Evolutionary conservation across 1,140 invertebrate genomes (phyloP).

Genomic region (Zaprionus ghesquierei): DNA sequence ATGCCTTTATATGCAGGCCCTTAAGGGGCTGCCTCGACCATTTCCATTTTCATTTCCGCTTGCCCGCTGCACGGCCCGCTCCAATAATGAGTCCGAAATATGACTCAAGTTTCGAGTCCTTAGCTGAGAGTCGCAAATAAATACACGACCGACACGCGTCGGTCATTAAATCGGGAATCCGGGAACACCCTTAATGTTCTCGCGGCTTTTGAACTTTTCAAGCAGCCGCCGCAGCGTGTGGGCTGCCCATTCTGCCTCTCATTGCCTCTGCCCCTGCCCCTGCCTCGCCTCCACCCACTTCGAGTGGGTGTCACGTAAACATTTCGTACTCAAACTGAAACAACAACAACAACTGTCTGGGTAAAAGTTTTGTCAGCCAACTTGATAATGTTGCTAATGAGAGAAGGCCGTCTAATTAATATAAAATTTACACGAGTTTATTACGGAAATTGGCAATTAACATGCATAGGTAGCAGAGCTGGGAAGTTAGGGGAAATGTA

Average conservation of each 20-base stretch:
- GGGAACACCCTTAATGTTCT: conserved; percentile 26
- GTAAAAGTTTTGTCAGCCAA: conserved; percentile 20
- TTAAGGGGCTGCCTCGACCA: conserved; percentile 12
- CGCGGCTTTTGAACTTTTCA: conserved; percentile 62
- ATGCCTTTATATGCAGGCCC: conserved; percentile 54
- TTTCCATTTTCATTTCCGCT: too few relatives aligned
- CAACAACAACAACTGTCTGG: conserved; percentile 6
- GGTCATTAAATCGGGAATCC: conserved; percentile 63
- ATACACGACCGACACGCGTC: conserved; percentile 60
- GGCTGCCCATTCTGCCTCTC: neutral
- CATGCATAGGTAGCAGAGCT: neutral
- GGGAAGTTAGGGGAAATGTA: neutral
- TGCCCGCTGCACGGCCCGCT: neutral
- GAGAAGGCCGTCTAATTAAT: conserved; percentile 47
- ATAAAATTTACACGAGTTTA: conserved; percentile 38
- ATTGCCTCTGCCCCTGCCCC: too few relatives aligned
- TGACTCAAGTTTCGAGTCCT: conserved; percentile 35
- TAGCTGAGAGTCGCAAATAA: conserved; percentile 50
- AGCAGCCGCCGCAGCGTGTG: conserved; percentile 11
- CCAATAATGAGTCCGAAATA: conserved; percentile 45
- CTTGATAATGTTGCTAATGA: conserved; percentile 47
- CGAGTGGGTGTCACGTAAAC: conserved; percentile 3
- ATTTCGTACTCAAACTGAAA: neutral
- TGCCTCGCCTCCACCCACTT: neutral
- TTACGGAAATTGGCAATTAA: conserved; percentile 66